Evolutionary conservation across 92 coral and sea anemone genomes (phyloP).

Genomic region (Porites rus): DNA sequence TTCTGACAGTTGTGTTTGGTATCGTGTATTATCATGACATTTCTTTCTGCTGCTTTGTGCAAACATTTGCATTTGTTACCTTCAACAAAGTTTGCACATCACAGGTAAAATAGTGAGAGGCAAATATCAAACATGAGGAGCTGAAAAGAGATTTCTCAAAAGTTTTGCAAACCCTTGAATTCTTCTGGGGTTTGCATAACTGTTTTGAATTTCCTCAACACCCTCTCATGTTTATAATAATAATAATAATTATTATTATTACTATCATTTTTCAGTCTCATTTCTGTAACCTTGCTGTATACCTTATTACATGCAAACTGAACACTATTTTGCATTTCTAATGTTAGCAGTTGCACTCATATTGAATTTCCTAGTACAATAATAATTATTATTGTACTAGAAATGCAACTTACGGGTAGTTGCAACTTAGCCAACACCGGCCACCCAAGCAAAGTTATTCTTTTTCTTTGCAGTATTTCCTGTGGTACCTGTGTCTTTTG

Average conservation of each 20-base stretch:
- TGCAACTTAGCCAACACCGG: not conserved
- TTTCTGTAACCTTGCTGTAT: no score
- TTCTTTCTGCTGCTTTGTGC: slow-evolving; percentile 91
- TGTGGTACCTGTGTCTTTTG: slow-evolving; percentile 92
- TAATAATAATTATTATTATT: no score
- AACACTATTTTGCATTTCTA: no score
- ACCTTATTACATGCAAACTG: no score
- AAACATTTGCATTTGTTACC: slow-evolving; percentile 98
- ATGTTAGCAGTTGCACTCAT: no score
- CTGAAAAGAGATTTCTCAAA: not conserved
- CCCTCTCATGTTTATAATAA: no score
- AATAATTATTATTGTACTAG: no score
- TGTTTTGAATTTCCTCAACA: no score
- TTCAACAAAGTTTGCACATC: slow-evolving; percentile 99
- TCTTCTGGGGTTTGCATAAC: no score
- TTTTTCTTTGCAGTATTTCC: slow-evolving; percentile 78
- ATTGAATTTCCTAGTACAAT: no score
- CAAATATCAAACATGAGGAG: not conserved
- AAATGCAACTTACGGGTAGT: not conserved
- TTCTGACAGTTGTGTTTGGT: slow-evolving; percentile 82
- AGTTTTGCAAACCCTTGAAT: no score
- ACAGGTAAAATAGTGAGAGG: slow-evolving; percentile 66
- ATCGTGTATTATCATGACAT: slow-evolving; percentile 81
- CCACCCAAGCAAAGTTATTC: not conserved
- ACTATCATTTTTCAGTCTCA: no score